Evolutionary conservation across 1,140 invertebrate species (phyloP), one percentile per base, ranked within the genome.

Genomic region (Penaeus chinensis): DNA sequence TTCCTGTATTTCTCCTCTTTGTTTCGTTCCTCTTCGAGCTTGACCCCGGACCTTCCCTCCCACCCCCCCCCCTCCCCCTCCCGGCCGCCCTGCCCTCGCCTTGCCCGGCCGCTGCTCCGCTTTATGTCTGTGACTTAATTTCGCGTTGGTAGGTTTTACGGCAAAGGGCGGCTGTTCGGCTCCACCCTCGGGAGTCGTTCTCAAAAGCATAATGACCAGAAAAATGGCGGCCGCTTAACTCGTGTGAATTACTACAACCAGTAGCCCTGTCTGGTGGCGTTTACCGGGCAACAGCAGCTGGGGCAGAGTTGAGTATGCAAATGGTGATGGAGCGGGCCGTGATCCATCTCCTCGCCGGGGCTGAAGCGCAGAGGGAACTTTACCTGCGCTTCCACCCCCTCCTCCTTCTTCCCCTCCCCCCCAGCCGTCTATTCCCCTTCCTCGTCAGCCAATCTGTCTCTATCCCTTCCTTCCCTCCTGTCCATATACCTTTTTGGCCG

Each of bases 191-290:
- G 62, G 80, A 32, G 62, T 65, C 61, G 22, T 82, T 82, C 62
- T 32, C 63, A 7, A 18, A 65, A 66, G 63, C 69, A 83, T 83
- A 83, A 83, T 83, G 82, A 83, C 82, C 82, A 74, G 69, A 83
- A 61, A 83, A 83, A 83, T 83, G 82, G 65, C 54, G 47, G 22
- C 66, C 82, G 66, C 82, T 83, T 83, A 83, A 71, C 82, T 66
- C 32, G 82, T 74, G 65, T 83, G 69, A 83, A 74, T 83, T 83
- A 83, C 82, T 71, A 83, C 66, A 83, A 83, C 82, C 82, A 63
- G 82, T 83, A 83, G 82, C 82, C 16, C 16, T 74, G 47, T 74
- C 65, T 61, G 66, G 82, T 74, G 82, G 82, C 66, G 24, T 74
- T 83, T 71, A 71, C 65, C 54, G 65, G 24, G 78, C 24, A 77